phyloP scores from a whole-genome alignment of 2,888 invertebrate species.

The Toxonevra muliebris region DNA sequence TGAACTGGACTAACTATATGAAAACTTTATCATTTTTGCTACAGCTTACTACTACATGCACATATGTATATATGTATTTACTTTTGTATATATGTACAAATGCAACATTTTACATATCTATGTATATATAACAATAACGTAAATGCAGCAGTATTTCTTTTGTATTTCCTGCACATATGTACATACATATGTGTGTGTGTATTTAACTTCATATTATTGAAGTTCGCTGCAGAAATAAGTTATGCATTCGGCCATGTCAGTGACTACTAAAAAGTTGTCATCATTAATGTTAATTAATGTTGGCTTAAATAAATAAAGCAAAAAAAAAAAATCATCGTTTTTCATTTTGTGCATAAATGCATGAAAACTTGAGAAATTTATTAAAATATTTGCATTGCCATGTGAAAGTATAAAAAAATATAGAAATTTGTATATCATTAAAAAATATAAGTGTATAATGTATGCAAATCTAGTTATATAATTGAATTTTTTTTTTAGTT shows the following conservation, averaged over 20 bases:
- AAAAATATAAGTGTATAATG: too few species aligned
- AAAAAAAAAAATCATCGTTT: constrained; percentile 12
- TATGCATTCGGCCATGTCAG: not conserved
- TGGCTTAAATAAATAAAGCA: constrained; percentile 23
- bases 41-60: constrained; percentile 34
- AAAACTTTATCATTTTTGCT: constrained; percentile 32
- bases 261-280: not conserved
- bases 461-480: too few species aligned
- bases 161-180: too few species aligned
- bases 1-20: constrained; percentile 33
- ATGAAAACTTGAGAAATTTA: too few species aligned
- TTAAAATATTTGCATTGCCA: too few species aligned
- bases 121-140: too few species aligned
- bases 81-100: not conserved
- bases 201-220: not conserved
- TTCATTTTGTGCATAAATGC: not conserved
- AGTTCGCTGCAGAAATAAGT: too few species aligned
- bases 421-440: too few species aligned
- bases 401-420: too few species aligned
- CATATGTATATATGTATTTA: constrained; percentile 13
- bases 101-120: too few species aligned
- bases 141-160: too few species aligned
- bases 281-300: constrained; percentile 26
- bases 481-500: too few species aligned
- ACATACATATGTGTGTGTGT: not conserved